phyloP scores from a whole-genome alignment of 2,113 vertebrate genomes.

The Antechinus flavipes region DNA sequence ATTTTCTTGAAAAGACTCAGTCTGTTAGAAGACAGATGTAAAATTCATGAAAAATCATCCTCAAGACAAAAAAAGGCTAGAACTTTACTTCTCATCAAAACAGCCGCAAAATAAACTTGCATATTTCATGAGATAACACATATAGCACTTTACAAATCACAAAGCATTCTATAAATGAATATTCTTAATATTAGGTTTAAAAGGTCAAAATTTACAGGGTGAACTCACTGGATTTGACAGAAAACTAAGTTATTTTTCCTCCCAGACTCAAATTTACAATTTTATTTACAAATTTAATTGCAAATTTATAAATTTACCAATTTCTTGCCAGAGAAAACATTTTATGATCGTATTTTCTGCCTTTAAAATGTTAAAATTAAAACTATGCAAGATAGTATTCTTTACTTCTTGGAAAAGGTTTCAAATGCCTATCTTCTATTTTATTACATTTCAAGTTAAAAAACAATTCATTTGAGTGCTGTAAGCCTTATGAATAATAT shows the following conservation, averaged over 20 bases:
- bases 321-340: constrained; percentile 49
- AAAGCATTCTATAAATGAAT: background rate
- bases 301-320: constrained; percentile 11
- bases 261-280: constrained; percentile 23
- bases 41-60: constrained; percentile 28
- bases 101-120: background rate
- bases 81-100: constrained; percentile 19
- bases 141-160: background rate
- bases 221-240: constrained; percentile 15
- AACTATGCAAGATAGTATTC: constrained; percentile 27
- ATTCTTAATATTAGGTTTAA: constrained; percentile 8
- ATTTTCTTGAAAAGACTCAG: background rate
- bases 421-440: constrained; percentile 10
- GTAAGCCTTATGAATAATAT: background rate
- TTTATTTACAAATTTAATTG: constrained; percentile 1
- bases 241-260: background rate
- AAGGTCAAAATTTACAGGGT: constrained; percentile 37
- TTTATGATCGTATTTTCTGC: constrained; percentile 37
- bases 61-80: background rate
- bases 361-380: background rate
- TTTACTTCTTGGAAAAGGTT: constrained; percentile 28
- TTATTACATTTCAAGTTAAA: constrained; percentile 39
- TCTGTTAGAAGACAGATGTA: background rate
- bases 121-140: background rate
- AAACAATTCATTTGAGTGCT: background rate